These are phyloP conservation scores for Lampris megalopsis DNA, from an alignment of 2,113 vertebrate genomes.

Conservation along the genomic window DNA sequence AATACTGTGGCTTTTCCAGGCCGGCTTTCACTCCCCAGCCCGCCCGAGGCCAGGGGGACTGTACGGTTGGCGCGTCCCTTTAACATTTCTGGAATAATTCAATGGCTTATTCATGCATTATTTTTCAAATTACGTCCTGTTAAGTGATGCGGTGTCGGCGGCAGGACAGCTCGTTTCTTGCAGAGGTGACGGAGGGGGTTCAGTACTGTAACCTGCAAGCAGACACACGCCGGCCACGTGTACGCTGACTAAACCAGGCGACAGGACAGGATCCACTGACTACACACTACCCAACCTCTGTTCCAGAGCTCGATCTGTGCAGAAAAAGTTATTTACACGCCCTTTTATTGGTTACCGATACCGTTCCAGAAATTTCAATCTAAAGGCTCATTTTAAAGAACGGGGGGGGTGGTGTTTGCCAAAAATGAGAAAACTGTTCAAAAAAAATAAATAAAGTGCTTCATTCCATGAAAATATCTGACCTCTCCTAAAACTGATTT, in stretches of 20 bases:
- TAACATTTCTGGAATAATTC: conserved; percentile 60
- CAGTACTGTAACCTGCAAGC: conserved; percentile 14
- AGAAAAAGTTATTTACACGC: too few relatives aligned
- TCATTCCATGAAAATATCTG: conserved; percentile 66
- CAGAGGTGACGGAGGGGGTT: background rate
- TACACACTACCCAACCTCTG: too few relatives aligned
- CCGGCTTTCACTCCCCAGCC: conserved; percentile 56
- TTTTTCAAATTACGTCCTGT: conserved; percentile 13
- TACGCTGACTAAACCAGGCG: too few relatives aligned
- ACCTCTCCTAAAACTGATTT: conserved; percentile 39
- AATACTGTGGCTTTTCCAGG: conserved; percentile 65
- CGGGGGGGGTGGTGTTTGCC: conserved; percentile 11
- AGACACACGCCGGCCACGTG: conserved; percentile 34
- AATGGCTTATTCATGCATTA: conserved; percentile 46
- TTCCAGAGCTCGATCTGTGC: too few relatives aligned
- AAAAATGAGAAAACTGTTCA: conserved; percentile 75
- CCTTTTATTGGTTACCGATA: conserved; percentile 18
- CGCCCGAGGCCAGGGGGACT: conserved; percentile 27
- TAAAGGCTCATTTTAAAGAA: conserved; percentile 22
- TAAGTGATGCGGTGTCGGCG: too few relatives aligned
- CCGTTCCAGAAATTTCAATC: conserved; percentile 22
- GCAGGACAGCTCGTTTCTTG: too few relatives aligned
- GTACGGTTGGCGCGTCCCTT: conserved; percentile 48
- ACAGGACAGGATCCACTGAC: too few relatives aligned
- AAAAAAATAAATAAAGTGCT: conserved; percentile 81